Base-by-base conservation (phyloP, 1,140 invertebrate species). In the Drosophila aff. region DNA sequence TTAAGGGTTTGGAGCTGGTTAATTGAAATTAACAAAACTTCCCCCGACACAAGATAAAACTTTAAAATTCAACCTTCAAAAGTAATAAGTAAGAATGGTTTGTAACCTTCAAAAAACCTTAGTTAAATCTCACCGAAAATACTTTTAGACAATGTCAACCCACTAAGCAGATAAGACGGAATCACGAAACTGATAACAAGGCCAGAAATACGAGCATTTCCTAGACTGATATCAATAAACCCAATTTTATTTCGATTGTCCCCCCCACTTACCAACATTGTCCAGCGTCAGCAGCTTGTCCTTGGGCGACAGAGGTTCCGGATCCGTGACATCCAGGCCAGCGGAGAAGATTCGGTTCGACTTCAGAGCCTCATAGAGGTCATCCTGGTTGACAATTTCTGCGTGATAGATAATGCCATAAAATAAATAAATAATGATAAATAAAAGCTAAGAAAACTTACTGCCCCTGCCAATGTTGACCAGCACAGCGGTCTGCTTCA, bases 281-380 rank as follows among this genome's bases (percentile, higher is more conserved):
- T 95, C 93, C 16, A 99, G 92, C 62, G 94, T 95, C 16, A 98
- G 94, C 23, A 99, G 94, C 62, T 96, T 96, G 94, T 96, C 96
- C 86, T 97, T 95, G 3, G 95, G 81, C 21, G 97, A 96, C 38
- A 99, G 93, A 5, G 98, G 98, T 93, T 99, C 98, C 1, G 98
- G 98, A 57, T 95, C 96, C 84, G 96, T 98, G 0, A 99, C 98
- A 94, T 99, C 98, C 16, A 99, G 93, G 4, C 98, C 98, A n/a
- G 98, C 98, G 28, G 96, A 96, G 89, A 95, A 94, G 68, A 99
- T 98, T 69, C 94, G 94, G 28, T 95, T 94, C 50, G 94, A 95
- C 87, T 96, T 95, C 15, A 99, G 93, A 8, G 97, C 98, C 79
- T 96, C 94, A 68, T 97, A 95, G 38, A 99, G 93, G 58, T 96